Percentiles rank a stretch among this genome's conserved stretches.
Conservation (phyloP, 1,140 invertebrate genomes). For the Phymorhynchus buccinoides region DNA sequence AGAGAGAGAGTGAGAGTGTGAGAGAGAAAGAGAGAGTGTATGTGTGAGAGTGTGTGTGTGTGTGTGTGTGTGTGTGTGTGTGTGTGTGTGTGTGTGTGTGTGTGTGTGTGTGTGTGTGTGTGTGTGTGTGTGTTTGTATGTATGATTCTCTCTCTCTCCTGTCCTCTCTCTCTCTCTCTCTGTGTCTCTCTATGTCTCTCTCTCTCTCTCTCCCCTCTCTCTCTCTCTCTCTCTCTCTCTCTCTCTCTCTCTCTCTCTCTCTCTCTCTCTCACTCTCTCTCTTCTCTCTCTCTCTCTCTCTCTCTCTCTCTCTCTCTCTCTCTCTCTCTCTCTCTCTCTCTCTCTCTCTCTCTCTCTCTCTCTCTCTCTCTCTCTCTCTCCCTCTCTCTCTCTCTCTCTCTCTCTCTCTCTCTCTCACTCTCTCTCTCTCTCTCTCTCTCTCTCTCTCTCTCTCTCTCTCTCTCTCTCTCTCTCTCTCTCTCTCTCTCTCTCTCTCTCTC, state of each 20-base stretch:
- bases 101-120: too few relatives aligned
- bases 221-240: too few relatives aligned
- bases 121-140: too few relatives aligned
- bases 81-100: too few relatives aligned
- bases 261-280: conserved; percentile 26
- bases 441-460: background rate
- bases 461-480: background rate
- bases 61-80: too few relatives aligned
- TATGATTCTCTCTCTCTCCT: background rate
- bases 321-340: conserved; percentile 8
- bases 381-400: background rate
- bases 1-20: too few relatives aligned
- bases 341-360: conserved; percentile 7
- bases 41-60: too few relatives aligned
- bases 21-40: too few relatives aligned
- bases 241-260: conserved; percentile 13
- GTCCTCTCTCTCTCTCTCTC: background rate
- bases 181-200: background rate
- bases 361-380: background rate
- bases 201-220: background rate
- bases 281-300: conserved; percentile 1
- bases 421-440: background rate
- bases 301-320: conserved; percentile 23
- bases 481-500: background rate
- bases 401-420: background rate